A percentile compares a stretch with the other conserved stretches of the same genome.
Conservation (phyloP, 2,797 vertebrate genomes). For the Poecilia gillii region DNA sequence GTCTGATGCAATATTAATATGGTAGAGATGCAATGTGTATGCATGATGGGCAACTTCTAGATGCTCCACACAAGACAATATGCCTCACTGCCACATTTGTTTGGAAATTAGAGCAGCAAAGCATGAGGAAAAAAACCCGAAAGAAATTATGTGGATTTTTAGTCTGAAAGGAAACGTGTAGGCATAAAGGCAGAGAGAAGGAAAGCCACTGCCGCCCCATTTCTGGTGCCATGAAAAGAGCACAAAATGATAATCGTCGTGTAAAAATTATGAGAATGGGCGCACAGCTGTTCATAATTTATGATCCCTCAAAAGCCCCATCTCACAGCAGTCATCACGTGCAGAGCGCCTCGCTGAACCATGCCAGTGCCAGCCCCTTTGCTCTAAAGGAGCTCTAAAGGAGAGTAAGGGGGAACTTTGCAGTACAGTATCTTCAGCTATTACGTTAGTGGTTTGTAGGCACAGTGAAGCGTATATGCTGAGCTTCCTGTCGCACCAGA, state of each 20-base stretch:
- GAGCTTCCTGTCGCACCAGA: conserved; percentile 12
- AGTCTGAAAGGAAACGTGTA: conserved; percentile 29
- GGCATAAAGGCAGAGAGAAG: conserved; percentile 18
- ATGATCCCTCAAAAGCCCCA: conserved; percentile 68
- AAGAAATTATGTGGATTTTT: not conserved
- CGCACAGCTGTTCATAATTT: conserved; percentile 63
- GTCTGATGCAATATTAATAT: conserved; percentile 62
- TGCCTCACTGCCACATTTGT: conserved; percentile 35
- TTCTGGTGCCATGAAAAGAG: conserved; percentile 52
- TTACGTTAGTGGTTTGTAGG: conserved; percentile 13
- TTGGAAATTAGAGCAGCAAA: conserved; percentile 40
- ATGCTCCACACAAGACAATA: conserved; percentile 31
- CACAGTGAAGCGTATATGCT: conserved; percentile 1
- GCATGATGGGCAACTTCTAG: conserved; percentile 42
- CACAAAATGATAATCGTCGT: conserved; percentile 61
- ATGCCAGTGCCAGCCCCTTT: conserved; percentile 37
- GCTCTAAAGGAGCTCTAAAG: conserved; percentile 16
- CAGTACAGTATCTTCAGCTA: conserved; percentile 12
- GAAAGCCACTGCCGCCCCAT: conserved; percentile 37
- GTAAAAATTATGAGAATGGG: conserved; percentile 70
- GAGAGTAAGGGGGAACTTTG: conserved; percentile 31
- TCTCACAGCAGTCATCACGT: conserved; percentile 55
- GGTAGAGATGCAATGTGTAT: conserved; percentile 52
- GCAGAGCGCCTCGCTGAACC: conserved; percentile 42
- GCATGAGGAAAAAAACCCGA: not conserved